Conservation (phyloP, 2,888 invertebrate genomes). For the Pheosia gnoma region DNA sequence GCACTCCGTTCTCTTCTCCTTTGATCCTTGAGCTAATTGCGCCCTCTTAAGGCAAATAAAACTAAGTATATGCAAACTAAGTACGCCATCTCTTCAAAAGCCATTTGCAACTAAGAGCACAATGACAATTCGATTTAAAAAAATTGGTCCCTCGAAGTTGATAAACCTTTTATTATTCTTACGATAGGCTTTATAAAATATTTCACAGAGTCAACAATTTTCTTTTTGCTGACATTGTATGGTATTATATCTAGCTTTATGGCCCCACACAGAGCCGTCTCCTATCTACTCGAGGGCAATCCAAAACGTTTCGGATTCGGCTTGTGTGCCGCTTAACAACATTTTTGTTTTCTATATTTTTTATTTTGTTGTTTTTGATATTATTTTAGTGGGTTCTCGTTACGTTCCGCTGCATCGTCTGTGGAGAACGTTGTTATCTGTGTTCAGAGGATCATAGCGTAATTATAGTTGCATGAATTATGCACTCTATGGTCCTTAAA, state of each 20-base stretch:
- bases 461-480: constrained; percentile 47
- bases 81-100: no score
- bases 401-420: constrained; percentile 49
- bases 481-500: constrained; percentile 10
- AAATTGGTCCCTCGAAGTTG: no score
- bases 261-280: constrained; percentile 54
- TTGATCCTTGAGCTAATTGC: no score
- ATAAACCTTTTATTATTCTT: no score
- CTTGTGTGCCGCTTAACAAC: constrained; percentile 74
- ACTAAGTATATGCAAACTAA: no score
- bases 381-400: constrained; percentile 71
- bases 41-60: no score
- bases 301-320: constrained; percentile 74
- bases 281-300: constrained; percentile 76
- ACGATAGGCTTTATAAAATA: no score
- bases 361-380: constrained; percentile 53
- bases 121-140: no score
- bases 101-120: no score
- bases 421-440: constrained; percentile 49
- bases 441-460: constrained; percentile 27
- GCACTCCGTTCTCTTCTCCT: no score
- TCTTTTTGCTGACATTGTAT: background rate
- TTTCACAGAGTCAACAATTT: no score
- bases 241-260: constrained; percentile 36
- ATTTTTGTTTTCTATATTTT: constrained; percentile 58